Base-by-base conservation (phyloP, 2,888 invertebrate genomes). In the Acleris literana region DNA sequence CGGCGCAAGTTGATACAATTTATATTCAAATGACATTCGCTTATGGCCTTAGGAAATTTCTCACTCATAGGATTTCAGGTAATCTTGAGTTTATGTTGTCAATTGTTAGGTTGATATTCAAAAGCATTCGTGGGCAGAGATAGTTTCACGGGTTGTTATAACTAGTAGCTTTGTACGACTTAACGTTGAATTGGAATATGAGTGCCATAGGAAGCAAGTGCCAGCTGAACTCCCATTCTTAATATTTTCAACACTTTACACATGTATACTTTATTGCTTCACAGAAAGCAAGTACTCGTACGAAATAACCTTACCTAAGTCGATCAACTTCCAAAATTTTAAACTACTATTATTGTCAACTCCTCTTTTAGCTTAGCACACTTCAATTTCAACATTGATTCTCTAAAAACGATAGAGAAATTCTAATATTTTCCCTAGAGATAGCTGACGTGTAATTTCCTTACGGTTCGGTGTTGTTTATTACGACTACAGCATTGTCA, bases 21-120 rank as follows among this genome's bases (percentile, higher is more conserved):
- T 92, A 92, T 88, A 92, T 92, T 90, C 88, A 89, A 92, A 92
- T 91, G 86, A 88, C 89, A 90, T 85, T 89, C 81, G 88, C 88
- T 88, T 87, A 89, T 76, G 83, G 82, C 76, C 84, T 80, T 76
- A 85, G 82, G 82, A 87, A 86, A 88, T 90, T 90, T 91, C 91
- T 90, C 90, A 91, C 88, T 90, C 88, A 85, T 86, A 86, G 87
- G 85, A 87, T 88, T 89, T 88, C 85, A 86, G 83, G 82, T 90
- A 91, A 92, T 88, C 91, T 86, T 79, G 77, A 89, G 83, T 88
- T 88, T 85, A 86, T 89, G 83, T 84, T 85, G 82, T 85, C 86
- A 77, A 75, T 73, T 73, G 76, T 74, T 73, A 72, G 75, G 72
- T 70, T 39, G 66, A 57, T 52, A 56, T 62, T 66, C 66, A 53